These are phyloP conservation scores for Ataeniobius toweri DNA, from an alignment of 2,797 vertebrate species.

Conservation along the genomic window DNA sequence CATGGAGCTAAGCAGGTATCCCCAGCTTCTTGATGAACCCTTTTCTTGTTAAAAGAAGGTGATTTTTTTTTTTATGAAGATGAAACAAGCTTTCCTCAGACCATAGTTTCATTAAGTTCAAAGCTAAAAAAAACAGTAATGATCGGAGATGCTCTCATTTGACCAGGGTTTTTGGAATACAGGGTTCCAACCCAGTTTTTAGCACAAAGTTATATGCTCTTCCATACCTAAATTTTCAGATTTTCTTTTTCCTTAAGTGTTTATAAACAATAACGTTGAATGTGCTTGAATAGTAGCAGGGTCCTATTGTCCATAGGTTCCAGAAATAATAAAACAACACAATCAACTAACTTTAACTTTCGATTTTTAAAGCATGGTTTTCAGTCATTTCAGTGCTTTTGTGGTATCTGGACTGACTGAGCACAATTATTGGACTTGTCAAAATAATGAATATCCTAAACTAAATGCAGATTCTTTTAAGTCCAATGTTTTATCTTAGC, in stretches of 20 bases:
- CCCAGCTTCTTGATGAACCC: too few relatives aligned
- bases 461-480: not conserved
- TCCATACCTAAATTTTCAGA: too few relatives aligned
- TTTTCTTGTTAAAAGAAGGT: too few relatives aligned
- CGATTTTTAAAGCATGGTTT: not conserved
- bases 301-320: not conserved
- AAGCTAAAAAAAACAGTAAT: not conserved
- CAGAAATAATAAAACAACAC: not conserved
- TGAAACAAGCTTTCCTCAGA: too few relatives aligned
- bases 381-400: not conserved
- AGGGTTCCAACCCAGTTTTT: not conserved
- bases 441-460: not conserved
- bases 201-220: too few relatives aligned
- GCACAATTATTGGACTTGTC: not conserved
- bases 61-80: too few relatives aligned
- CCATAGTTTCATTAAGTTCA: not conserved
- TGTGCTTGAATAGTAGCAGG: not conserved
- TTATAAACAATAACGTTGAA: not conserved
- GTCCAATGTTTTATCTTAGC: not conserved
- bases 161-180: not conserved
- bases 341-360: not conserved
- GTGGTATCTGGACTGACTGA: not conserved
- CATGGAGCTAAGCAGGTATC: too few relatives aligned
- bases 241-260: too few relatives aligned
- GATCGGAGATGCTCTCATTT: not conserved